Evolutionary conservation across 2,113 vertebrate genomes (phyloP).

Genomic region (Anarhynchus alexandrinus): DNA sequence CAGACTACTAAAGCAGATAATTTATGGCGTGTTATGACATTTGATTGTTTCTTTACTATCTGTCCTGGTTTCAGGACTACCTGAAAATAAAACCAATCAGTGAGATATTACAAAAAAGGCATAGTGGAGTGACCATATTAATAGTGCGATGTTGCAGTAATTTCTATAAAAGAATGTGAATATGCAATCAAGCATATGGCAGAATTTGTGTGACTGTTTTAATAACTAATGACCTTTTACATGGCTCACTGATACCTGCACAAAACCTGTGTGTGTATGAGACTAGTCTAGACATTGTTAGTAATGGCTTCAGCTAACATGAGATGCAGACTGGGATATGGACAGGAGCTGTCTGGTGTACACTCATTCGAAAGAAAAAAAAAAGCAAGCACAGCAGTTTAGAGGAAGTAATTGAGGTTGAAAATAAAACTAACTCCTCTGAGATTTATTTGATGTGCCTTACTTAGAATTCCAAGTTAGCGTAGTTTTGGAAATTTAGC

Average conservation of each 20-base stretch:
- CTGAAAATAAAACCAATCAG: background rate
- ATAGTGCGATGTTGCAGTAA: background rate
- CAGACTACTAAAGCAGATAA: background rate
- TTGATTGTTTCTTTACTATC: background rate
- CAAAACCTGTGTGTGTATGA: background rate
- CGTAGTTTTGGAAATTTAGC: background rate
- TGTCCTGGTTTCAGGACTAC: too few species aligned
- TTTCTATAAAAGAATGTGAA: background rate
- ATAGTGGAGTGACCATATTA: background rate
- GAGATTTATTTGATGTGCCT: background rate
- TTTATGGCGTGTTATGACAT: background rate
- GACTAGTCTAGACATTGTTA: background rate
- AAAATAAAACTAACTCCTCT: background rate
- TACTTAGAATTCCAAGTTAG: background rate
- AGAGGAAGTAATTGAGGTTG: background rate
- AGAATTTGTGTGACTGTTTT: background rate
- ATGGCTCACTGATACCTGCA: background rate
- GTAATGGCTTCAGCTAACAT: background rate
- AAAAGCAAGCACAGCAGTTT: background rate
- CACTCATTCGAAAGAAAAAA: background rate
- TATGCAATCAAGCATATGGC: background rate
- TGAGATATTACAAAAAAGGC: background rate
- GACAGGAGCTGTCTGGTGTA: background rate
- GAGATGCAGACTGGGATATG: background rate
- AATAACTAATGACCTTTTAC: background rate